These are phyloP conservation scores for Tillus elongatus DNA, from an alignment of 2,888 invertebrate species.

Conservation along the genomic window DNA sequence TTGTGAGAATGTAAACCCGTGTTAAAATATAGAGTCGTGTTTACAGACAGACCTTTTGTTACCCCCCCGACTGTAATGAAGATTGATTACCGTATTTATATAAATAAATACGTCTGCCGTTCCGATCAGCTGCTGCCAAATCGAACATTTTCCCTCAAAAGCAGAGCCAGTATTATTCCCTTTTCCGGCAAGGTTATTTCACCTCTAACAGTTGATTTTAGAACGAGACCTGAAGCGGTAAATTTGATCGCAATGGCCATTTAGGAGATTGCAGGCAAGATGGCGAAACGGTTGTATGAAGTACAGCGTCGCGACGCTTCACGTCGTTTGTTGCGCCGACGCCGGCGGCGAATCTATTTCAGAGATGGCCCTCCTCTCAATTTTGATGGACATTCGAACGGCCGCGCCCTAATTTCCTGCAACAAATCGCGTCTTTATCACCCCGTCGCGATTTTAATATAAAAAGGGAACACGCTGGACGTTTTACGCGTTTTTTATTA, in stretches of 20 bases:
- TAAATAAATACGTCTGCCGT: too few species aligned
- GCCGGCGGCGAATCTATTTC: slow-evolving; percentile 36
- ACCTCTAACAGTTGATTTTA: too few species aligned
- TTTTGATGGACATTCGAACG: slow-evolving; percentile 44
- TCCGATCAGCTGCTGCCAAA: too few species aligned
- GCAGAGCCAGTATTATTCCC: too few species aligned
- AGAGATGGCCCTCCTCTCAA: slow-evolving; percentile 42
- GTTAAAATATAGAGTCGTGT: too few species aligned
- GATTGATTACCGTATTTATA: too few species aligned
- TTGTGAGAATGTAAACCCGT: too few species aligned
- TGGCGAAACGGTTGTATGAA: slow-evolving; percentile 33
- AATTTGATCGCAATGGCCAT: slow-evolving; percentile 42
- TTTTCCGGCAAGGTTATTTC: too few species aligned
- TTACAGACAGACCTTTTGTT: too few species aligned
- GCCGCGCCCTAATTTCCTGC: slow-evolving; percentile 41
- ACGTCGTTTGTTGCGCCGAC: slow-evolving; percentile 30
- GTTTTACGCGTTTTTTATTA: slow-evolving; percentile 11
- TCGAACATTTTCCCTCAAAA: too few species aligned
- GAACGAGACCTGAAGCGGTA: slow-evolving; percentile 23
- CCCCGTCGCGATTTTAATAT: slow-evolving; percentile 17
- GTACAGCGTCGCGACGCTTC: slow-evolving; percentile 32
- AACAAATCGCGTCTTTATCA: slow-evolving; percentile 40
- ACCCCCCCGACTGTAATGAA: too few species aligned
- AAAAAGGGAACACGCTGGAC: slow-evolving; percentile 14
- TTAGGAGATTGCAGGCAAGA: slow-evolving; percentile 42